Percentiles rank a stretch among this genome's conserved stretches.
phyloP scores from a whole-genome alignment of 2,113 vertebrate species.

The Okapia johnstoni region DNA sequence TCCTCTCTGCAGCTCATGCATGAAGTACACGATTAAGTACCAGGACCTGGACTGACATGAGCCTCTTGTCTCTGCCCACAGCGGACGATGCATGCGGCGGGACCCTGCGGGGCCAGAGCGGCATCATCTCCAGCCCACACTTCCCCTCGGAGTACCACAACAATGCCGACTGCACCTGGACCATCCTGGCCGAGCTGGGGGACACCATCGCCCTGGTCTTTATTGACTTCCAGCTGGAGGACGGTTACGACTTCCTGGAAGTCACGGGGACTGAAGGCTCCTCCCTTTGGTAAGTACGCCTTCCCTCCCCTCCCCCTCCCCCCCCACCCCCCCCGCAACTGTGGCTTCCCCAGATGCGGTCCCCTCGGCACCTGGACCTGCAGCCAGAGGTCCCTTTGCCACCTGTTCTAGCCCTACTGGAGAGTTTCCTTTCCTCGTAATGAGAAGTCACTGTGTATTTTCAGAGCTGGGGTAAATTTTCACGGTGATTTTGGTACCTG shows the following conservation, averaged over 20 bases:
- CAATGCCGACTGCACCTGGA: slow-evolving; percentile 99
- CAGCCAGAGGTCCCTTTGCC: background rate
- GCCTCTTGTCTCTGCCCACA: slow-evolving; percentile 71
- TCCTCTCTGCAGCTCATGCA: background rate
- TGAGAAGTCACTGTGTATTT: background rate
- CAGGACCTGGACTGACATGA: background rate
- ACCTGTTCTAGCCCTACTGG: background rate
- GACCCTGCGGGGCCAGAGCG: slow-evolving; percentile 95
- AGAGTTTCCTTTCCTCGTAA: background rate
- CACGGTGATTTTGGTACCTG: background rate
- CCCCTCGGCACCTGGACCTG: background rate
- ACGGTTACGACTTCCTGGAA: slow-evolving; percentile 96
- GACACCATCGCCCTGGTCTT: slow-evolving; percentile 98
- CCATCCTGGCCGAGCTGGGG: slow-evolving; percentile 95
- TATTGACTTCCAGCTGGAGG: slow-evolving; percentile 97
- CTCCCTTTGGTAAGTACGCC: slow-evolving; percentile 91
- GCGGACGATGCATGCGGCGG: slow-evolving; percentile 97
- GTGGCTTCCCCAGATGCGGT: background rate
- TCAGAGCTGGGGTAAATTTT: background rate
- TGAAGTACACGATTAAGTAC: background rate
- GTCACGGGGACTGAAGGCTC: slow-evolving; percentile 96
- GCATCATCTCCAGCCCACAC: slow-evolving; percentile 95
- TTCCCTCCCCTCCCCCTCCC: no score
- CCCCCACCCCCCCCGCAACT: background rate
- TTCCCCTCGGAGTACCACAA: slow-evolving; percentile 96